A percentile compares a stretch with the other conserved stretches of the same genome.
Evolutionary conservation across 2,113 vertebrate species (phyloP).

Genomic region (Syrrhaptes paradoxus): DNA sequence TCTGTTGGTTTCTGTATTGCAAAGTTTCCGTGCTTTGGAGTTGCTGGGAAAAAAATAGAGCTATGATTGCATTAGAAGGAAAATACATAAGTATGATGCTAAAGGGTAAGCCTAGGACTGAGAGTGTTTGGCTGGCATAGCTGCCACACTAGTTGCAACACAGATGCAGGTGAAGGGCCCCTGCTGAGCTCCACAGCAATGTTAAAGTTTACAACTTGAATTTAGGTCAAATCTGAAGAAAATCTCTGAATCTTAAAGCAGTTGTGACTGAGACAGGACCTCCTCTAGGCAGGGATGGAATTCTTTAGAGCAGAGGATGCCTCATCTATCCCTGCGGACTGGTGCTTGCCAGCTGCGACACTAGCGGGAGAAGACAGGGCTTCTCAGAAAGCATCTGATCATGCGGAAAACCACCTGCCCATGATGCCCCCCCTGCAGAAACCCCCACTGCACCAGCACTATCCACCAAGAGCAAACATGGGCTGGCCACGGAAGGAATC

Average conservation of each 20-base stretch:
- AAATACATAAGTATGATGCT: background rate
- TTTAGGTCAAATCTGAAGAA: background rate
- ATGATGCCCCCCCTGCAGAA: accelerated
- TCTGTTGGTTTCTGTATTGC: background rate
- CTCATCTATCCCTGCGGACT: background rate
- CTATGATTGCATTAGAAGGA: background rate
- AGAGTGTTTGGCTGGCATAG: accelerated
- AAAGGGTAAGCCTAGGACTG: background rate
- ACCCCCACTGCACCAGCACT: background rate
- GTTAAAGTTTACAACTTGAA: background rate
- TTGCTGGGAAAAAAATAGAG: background rate
- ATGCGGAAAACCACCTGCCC: background rate
- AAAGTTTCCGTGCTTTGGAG: background rate
- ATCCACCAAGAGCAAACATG: background rate
- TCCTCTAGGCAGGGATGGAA: accelerated
- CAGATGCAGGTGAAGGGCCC: accelerated
- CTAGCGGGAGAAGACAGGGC: background rate
- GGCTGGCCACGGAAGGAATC: background rate
- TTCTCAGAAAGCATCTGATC: background rate
- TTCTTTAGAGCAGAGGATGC: background rate
- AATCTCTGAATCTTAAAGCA: background rate
- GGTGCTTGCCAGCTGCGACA: background rate
- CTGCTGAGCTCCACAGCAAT: background rate
- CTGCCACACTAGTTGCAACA: background rate
- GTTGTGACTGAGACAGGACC: background rate